Percentiles rank a stretch among this genome's conserved stretches.
These are phyloP conservation scores for Pituophis catenifer DNA, from an alignment of 2,113 vertebrate genomes.

Conservation along the genomic window DNA sequence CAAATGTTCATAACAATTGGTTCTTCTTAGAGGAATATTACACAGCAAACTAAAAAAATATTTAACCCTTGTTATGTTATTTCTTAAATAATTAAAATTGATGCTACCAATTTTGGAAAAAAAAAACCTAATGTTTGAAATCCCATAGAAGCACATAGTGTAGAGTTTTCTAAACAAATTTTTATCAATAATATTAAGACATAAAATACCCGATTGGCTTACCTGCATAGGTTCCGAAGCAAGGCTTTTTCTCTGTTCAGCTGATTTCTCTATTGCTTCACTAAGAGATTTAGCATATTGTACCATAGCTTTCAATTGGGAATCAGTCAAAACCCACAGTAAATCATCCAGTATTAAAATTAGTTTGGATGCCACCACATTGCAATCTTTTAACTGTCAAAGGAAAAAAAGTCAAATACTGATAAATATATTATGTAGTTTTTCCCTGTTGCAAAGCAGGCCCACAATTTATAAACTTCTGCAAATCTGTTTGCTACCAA, in stretches of 20 bases:
- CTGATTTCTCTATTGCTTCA: constrained; percentile 96
- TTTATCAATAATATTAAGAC: background rate
- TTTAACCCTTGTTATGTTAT: background rate
- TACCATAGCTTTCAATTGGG: constrained; percentile 97
- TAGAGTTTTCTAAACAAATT: background rate
- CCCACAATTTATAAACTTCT: background rate
- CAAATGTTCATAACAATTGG: background rate
- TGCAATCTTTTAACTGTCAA: constrained; percentile 90
- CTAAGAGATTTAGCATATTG: constrained; percentile 98
- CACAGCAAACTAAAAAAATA: background rate
- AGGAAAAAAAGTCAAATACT: constrained; percentile 5
- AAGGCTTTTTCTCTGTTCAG: constrained; percentile 94
- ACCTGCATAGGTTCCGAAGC: constrained; percentile 87
- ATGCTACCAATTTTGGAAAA: background rate
- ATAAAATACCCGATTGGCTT: constrained; percentile 27
- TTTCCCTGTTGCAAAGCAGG: background rate
- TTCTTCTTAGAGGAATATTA: background rate
- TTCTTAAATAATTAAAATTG: background rate
- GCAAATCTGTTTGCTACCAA: background rate
- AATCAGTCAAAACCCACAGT: constrained; percentile 98
- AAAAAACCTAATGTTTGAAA: background rate
- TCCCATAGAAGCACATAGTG: background rate
- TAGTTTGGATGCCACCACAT: constrained; percentile 94
- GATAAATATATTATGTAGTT: background rate
- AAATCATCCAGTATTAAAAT: constrained; percentile 93